Evolutionary conservation across 1,140 invertebrate genomes (phyloP).

Genomic region (Epicauta chinensis): DNA sequence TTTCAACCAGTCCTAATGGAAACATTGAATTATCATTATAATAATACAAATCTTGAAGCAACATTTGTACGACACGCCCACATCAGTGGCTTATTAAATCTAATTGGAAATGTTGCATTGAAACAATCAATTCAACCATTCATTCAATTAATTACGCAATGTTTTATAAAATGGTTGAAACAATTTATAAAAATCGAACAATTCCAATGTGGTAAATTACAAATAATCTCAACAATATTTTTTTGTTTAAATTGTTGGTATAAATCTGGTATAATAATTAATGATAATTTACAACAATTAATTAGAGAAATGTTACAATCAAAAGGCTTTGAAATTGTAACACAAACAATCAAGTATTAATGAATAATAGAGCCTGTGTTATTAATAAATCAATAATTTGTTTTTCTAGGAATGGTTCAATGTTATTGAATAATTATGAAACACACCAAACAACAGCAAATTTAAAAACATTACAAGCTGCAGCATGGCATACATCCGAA

Average conservation of each 20-base stretch:
- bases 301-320: slow-evolving; percentile 24
- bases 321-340: slow-evolving; percentile 29
- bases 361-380: too few relatives aligned
- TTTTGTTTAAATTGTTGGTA: slow-evolving; percentile 11
- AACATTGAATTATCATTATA: slow-evolving; percentile 47
- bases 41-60: slow-evolving; percentile 42
- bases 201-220: slow-evolving; percentile 38
- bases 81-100: slow-evolving; percentile 43
- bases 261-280: too few relatives aligned
- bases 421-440: slow-evolving; percentile 43
- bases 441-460: slow-evolving; percentile 41
- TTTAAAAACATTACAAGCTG: slow-evolving; percentile 40
- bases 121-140: slow-evolving; percentile 18
- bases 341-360: slow-evolving; percentile 28
- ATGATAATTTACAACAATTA: slow-evolving; percentile 2
- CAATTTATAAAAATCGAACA: slow-evolving; percentile 30
- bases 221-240: slow-evolving; percentile 35
- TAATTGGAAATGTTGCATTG: slow-evolving; percentile 27
- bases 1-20: slow-evolving; percentile 44
- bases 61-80: slow-evolving; percentile 47
- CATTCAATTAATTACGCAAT: slow-evolving; percentile 6
- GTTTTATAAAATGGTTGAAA: slow-evolving; percentile 35
- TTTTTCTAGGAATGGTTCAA: slow-evolving; percentile 44
- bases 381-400: too few relatives aligned
- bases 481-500: slow-evolving; percentile 43